Conservation (phyloP, 2,797 vertebrate species). For the Thaleichthys pacificus region DNA sequence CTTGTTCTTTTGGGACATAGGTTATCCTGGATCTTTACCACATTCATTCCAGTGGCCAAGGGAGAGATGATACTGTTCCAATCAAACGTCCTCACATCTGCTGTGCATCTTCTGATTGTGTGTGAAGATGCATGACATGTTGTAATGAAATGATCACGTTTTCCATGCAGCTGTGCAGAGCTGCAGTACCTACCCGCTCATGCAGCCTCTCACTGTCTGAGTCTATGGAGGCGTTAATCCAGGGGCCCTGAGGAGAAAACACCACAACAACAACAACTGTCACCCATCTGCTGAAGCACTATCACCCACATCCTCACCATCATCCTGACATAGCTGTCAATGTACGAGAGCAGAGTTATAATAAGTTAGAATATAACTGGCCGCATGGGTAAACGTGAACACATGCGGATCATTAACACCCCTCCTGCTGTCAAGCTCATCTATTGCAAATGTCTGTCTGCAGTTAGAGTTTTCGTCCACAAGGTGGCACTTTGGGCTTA, state of each 20-base stretch:
- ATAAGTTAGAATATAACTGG: neutral
- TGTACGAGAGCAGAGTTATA: no score
- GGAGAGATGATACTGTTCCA: neutral
- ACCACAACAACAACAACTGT: neutral
- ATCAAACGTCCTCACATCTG: neutral
- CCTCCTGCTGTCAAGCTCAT: neutral
- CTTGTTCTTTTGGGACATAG: neutral
- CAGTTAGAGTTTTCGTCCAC: conserved; percentile 47
- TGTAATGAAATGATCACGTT: neutral
- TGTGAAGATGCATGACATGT: neutral
- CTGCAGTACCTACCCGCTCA: conserved; percentile 67
- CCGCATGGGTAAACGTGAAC: no score
- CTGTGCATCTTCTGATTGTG: neutral
- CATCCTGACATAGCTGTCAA: neutral
- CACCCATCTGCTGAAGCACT: neutral
- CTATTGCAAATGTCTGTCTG: conserved; percentile 12
- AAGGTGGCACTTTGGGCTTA: conserved; percentile 56
- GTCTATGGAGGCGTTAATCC: conserved; percentile 64
- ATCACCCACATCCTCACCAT: neutral
- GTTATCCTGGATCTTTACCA: neutral
- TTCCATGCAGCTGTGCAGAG: neutral
- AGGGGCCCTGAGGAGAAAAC: conserved; percentile 61
- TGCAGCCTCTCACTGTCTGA: conserved; percentile 70
- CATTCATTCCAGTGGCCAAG: no score
- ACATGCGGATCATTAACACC: neutral